Evolutionary conservation across 1,140 invertebrate species (phyloP).

Genomic region (Chelonus insularis): DNA sequence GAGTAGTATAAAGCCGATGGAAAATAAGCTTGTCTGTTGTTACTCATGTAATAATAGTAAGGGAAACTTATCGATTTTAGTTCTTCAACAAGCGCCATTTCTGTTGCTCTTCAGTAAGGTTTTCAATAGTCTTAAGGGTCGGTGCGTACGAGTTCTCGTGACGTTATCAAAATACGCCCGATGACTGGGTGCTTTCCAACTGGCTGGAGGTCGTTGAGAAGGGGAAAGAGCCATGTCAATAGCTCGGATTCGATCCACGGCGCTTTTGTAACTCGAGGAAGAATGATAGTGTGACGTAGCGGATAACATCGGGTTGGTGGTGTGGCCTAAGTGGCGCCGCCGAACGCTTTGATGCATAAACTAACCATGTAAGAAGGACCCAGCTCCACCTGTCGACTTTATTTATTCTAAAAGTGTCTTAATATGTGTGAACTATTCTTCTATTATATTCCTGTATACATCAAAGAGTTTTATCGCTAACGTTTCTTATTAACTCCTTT

Average conservation of each 20-base stretch:
- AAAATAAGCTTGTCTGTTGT: too few species aligned
- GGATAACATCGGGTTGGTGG: conserved; percentile 18
- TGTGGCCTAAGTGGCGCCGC: conserved; percentile 34
- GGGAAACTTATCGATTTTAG: not conserved
- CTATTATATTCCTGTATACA: not conserved
- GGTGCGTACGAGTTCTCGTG: not conserved
- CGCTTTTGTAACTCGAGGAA: conserved; percentile 21
- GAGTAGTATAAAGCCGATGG: too few species aligned
- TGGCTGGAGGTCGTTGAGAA: conserved; percentile 2
- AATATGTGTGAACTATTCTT: not conserved
- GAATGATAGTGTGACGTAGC: conserved; percentile 19
- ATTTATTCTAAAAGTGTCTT: conserved; percentile 23
- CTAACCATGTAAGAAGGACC: conserved; percentile 27
- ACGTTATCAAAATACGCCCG: conserved; percentile 8
- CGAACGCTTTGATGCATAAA: conserved; percentile 34
- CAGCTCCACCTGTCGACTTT: conserved; percentile 38
- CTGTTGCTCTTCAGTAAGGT: not conserved
- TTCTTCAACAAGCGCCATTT: conserved; percentile 1
- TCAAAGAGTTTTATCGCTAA: not conserved
- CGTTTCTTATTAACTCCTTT: not conserved
- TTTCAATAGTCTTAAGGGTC: not conserved
- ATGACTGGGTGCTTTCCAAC: conserved; percentile 19
- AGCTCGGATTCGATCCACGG: conserved; percentile 12
- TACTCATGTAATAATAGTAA: not conserved
- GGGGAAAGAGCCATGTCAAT: conserved; percentile 14